Percentiles rank a stretch among this genome's conserved stretches.
Conservation (phyloP, 2,797 vertebrate species). For the Saxicola maurus region DNA sequence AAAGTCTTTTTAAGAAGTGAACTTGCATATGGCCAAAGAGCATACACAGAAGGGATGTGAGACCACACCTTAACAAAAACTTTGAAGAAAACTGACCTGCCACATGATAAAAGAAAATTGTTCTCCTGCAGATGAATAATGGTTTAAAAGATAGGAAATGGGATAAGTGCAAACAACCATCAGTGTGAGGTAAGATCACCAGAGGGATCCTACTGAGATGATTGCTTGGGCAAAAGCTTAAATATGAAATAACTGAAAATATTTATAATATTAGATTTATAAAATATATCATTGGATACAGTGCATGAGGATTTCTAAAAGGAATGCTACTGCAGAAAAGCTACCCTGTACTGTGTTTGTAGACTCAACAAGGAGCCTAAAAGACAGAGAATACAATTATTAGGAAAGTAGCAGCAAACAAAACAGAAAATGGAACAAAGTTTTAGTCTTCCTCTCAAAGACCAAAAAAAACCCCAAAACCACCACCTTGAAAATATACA, state of each 20-base stretch:
- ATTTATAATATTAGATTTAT: not conserved
- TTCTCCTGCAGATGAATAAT: not conserved
- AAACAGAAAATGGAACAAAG: not conserved
- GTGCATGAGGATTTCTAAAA: not conserved
- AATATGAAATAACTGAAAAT: not conserved
- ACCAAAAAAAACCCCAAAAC: not conserved
- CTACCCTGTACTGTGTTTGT: not conserved
- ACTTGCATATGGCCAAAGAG: not conserved
- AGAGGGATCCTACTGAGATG: not conserved
- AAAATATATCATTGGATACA: not conserved
- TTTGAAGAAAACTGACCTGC: not conserved
- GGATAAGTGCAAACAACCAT: not conserved
- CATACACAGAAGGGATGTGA: not conserved
- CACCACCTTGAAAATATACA: not conserved
- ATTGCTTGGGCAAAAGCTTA: not conserved
- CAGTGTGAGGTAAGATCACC: not conserved
- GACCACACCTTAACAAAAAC: not conserved
- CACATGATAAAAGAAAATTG: not conserved
- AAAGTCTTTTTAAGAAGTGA: not conserved
- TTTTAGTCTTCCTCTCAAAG: not conserved
- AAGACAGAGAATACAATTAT: not conserved
- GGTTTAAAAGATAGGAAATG: not conserved
- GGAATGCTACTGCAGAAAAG: not conserved
- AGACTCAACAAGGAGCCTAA: not conserved
- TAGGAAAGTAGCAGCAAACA: not conserved